Evolutionary conservation across 2,888 invertebrate species (phyloP), one percentile per base, ranked within the genome.

Genomic region (Cephus nigrinus): DNA sequence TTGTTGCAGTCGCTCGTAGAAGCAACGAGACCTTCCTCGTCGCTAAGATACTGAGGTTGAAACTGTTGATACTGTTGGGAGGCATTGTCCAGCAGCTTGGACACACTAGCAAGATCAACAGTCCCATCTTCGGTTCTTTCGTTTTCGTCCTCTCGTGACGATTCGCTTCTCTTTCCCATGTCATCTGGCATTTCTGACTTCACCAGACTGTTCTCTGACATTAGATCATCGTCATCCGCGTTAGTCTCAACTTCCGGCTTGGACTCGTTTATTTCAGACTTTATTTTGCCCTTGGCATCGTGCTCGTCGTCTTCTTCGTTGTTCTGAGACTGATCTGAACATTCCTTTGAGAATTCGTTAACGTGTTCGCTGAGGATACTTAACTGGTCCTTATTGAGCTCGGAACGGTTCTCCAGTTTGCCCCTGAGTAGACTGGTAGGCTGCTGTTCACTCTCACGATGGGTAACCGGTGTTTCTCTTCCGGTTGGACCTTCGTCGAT

Each of bases 1-100:
- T 95, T 95, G 87, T 96, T 96, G 85, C 95, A 96, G 90, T 97
- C 97, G 84, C 96, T 96, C 23, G 96, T 96, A 11, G 96, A 96
- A 4, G 96, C 97, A 0, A 97, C 94, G 0, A 96, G 93, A 30
- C 96, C 97, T 88, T 97, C 97, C 83, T 96, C 96, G 89, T 95
- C 96, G 87, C 92, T 93, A 84, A 90, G 84, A 75, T 91, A 89
- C 69, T 90, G 90, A 1, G 90, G 86, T 75, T 90, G 90, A 77
- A 91, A 91, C 32, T 91, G 90, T 11, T 89, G 90, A 68, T 91
- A 91, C 81, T 93, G 93, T 11, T 93, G 92, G 9, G 93, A 92
- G 0, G 98, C 97, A 81, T 97, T 96, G 87, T 96, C 95, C 78
- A 97, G 92, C 68, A 97, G 92, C 82, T 95, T 94, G 0, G 96